Evolutionary conservation across 2,113 vertebrate species (phyloP).

Genomic region (Tragelaphus strepsiceros): DNA sequence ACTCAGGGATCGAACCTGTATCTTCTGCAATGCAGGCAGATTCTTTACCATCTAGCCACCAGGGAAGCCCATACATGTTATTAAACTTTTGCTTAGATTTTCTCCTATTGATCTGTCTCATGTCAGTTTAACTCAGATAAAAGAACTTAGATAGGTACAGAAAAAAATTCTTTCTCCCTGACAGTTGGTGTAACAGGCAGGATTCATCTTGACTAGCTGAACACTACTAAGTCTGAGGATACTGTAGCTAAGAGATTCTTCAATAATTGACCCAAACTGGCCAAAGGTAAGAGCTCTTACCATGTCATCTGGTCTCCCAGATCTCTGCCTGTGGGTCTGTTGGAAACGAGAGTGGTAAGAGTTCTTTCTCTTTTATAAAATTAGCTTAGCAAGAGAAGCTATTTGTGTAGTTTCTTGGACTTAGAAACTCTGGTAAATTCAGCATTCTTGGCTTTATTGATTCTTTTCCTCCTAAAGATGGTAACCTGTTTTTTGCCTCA

Average conservation of each 20-base stretch:
- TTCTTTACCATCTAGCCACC: background rate
- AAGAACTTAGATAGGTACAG: background rate
- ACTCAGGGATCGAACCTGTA: background rate
- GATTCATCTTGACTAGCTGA: background rate
- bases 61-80: background rate
- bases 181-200: background rate
- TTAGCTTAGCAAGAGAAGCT: background rate
- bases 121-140: no score
- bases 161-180: background rate
- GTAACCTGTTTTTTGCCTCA: background rate
- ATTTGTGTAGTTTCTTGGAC: background rate
- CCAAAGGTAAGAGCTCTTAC: background rate
- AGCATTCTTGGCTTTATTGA: background rate
- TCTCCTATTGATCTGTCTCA: background rate
- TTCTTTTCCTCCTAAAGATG: background rate
- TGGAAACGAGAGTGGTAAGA: background rate
- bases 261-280: background rate
- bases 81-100: background rate
- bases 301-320: background rate
- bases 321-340: background rate
- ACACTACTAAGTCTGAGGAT: background rate
- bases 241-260: background rate
- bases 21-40: background rate
- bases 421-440: background rate
- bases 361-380: background rate